These are phyloP conservation scores for Echeneis naucrates DNA, from an alignment of 2,797 vertebrate genomes.

Conservation along the genomic window DNA sequence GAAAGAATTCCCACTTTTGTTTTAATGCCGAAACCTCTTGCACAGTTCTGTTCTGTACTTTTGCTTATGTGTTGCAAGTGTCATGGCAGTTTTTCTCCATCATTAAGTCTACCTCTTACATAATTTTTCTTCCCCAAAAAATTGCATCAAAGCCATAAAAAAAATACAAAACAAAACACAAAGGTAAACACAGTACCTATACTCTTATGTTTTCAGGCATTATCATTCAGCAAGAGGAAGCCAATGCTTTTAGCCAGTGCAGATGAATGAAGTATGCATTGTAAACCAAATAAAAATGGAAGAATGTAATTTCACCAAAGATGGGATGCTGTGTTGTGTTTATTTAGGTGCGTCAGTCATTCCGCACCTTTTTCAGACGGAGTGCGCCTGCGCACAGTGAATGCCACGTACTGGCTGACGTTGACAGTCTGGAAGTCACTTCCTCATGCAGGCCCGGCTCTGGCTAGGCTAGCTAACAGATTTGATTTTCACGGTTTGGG, in stretches of 20 bases:
- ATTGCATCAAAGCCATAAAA: constrained; percentile 5
- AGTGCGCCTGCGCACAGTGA: constrained; percentile 71
- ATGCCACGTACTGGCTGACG: constrained; percentile 86
- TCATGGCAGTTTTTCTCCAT: constrained; percentile 25
- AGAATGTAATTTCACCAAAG: background rate
- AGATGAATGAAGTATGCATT: constrained; percentile 9
- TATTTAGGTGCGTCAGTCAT: background rate
- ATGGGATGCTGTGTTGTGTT: background rate
- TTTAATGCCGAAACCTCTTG: background rate
- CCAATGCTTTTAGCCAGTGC: background rate
- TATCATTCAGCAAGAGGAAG: constrained; percentile 8
- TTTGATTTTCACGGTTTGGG: constrained; percentile 66
- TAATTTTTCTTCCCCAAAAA: background rate
- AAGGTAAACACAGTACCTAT: background rate
- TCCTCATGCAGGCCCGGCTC: constrained; percentile 78
- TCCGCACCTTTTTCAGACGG: constrained; percentile 17
- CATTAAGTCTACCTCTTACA: constrained; percentile 26
- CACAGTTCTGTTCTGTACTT: background rate
- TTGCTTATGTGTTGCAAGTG: constrained; percentile 6
- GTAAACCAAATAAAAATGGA: constrained; percentile 12
- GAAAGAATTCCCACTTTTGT: background rate
- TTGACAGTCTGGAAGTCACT: constrained; percentile 69
- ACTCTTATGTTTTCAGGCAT: constrained; percentile 19
- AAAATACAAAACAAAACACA: no score
- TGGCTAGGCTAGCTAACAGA: constrained; percentile 60